Evolutionary conservation across 2,888 invertebrate genomes (phyloP).

Genomic region (Apodemia hepburni): DNA sequence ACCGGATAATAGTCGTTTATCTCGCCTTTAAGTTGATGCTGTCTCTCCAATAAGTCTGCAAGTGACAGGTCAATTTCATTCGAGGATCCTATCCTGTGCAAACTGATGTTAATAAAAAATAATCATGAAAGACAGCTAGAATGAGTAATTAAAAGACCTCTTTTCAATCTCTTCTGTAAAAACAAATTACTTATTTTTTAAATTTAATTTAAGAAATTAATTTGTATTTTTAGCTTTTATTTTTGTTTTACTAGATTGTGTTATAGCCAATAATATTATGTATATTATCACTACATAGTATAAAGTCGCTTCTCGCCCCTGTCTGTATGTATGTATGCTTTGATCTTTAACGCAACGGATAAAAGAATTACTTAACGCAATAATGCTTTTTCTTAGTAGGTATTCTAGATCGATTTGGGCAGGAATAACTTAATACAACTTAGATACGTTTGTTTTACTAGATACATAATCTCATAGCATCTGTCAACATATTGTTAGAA

Average conservation of each 20-base stretch:
- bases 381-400: too few species aligned
- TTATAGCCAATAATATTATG: too few species aligned
- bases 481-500: slow-evolving; percentile 5
- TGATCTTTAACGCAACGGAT: too few species aligned
- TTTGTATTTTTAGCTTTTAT: too few species aligned
- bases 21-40: background rate
- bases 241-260: too few species aligned
- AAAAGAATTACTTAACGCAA: too few species aligned
- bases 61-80: slow-evolving; percentile 2
- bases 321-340: too few species aligned
- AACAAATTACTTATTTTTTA: background rate
- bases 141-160: too few species aligned
- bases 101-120: background rate
- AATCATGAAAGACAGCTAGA: background rate
- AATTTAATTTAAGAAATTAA: too few species aligned
- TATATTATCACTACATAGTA: too few species aligned
- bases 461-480: background rate
- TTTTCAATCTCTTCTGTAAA: too few species aligned
- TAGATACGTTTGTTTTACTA: background rate
- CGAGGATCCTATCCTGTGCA: background rate
- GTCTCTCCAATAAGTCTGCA: background rate
- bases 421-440: background rate
- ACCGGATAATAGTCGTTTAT: background rate
- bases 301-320: too few species aligned
- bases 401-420: background rate